phyloP scores from a whole-genome alignment of 2,113 vertebrate species.

The Zosterops hypoxanthus region DNA sequence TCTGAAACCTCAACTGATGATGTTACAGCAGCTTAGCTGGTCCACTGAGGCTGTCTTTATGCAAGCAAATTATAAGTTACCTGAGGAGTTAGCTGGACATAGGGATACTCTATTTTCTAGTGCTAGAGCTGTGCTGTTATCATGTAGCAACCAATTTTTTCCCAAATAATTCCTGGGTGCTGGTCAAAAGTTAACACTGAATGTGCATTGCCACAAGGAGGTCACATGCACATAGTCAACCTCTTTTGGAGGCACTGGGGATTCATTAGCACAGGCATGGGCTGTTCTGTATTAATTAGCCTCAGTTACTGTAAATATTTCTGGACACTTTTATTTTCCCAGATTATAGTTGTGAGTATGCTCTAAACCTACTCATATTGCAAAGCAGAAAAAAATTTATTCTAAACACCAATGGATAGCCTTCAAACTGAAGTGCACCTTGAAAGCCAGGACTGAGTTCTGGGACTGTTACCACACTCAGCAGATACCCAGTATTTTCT shows the following conservation, averaged over 20 bases:
- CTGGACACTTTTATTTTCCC: not conserved
- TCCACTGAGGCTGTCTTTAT: not conserved
- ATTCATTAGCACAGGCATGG: not conserved
- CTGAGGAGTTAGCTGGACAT: not conserved
- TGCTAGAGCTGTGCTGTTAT: accelerated
- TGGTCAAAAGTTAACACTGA: not conserved
- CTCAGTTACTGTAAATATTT: not conserved
- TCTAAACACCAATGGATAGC: not conserved
- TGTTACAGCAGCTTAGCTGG: not conserved
- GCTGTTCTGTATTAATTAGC: not conserved
- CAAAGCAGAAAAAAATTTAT: not conserved
- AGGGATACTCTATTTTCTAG: not conserved
- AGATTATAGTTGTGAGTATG: not conserved
- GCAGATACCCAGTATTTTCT: not conserved
- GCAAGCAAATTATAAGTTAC: not conserved
- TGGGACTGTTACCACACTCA: not conserved
- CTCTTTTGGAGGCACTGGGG: not conserved
- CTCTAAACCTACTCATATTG: not conserved
- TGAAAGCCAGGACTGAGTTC: not conserved
- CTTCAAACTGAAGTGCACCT: not conserved
- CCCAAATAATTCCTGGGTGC: not conserved
- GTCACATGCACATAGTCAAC: not conserved
- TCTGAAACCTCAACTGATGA: not conserved
- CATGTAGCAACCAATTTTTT: not conserved
- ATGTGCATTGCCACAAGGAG: not conserved